These are phyloP conservation scores for Amiota communis DNA, from an alignment of 2,888 invertebrate species.

Conservation along the genomic window DNA sequence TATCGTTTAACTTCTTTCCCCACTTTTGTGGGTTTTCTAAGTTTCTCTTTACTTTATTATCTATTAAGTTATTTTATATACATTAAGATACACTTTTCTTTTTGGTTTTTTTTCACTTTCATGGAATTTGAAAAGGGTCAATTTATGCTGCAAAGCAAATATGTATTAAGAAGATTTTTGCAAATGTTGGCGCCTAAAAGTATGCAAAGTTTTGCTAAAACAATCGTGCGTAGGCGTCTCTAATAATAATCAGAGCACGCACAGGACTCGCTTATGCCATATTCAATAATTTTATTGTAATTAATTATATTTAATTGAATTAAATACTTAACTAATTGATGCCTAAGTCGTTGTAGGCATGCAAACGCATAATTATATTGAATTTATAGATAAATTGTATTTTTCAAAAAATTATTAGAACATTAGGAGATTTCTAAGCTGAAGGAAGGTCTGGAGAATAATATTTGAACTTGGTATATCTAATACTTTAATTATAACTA, in stretches of 20 bases:
- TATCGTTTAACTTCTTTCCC: neutral
- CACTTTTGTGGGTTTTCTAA: neutral
- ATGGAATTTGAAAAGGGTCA: neutral
- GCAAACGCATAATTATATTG: no score
- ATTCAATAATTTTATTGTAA: neutral
- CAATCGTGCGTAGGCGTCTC: neutral
- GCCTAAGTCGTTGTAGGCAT: no score
- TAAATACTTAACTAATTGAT: no score
- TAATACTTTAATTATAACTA: no score
- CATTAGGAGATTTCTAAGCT: no score
- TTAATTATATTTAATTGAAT: slow-evolving; percentile 6
- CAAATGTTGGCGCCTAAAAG: no score
- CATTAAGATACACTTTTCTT: neutral
- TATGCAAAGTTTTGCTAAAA: no score
- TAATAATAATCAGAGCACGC: neutral
- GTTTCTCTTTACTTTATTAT: neutral
- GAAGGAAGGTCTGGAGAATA: no score
- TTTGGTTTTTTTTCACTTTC: no score
- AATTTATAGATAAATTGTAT: no score
- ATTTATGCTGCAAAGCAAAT: neutral
- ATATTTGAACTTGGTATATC: no score
- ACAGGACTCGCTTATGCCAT: neutral
- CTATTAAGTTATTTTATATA: neutral
- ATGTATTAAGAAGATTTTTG: neutral
- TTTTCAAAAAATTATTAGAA: no score